Conservation (phyloP, 1,140 invertebrate genomes). For the Caerostris darwini region DNA sequence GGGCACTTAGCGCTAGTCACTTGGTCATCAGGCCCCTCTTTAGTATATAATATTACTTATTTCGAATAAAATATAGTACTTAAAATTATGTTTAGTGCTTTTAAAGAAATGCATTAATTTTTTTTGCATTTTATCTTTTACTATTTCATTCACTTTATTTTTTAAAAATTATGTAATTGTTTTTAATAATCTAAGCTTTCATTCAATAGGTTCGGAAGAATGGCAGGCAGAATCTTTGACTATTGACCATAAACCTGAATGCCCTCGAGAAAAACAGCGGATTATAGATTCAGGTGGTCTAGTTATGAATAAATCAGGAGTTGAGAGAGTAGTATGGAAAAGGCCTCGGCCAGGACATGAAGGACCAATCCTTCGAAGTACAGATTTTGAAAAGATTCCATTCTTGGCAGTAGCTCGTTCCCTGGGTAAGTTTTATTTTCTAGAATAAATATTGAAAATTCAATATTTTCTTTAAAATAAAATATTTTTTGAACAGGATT, state of each 20-base stretch:
- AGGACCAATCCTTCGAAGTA: conserved; percentile 91
- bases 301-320: conserved; percentile 91
- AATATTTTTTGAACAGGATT: no score
- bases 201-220: conserved; percentile 84
- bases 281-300: conserved; percentile 93
- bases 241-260: conserved; percentile 97
- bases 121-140: no score
- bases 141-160: no score
- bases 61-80: no score
- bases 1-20: no score
- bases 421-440: conserved; percentile 85
- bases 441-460: background rate
- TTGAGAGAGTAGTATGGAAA: conserved; percentile 98
- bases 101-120: no score
- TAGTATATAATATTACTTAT: no score
- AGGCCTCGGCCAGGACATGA: conserved; percentile 88
- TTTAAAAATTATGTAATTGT: no score
- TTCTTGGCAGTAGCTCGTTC: conserved; percentile 97
- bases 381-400: conserved; percentile 95
- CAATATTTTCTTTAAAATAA: no score
- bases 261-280: conserved; percentile 89
- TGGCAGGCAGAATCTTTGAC: conserved; percentile 92
- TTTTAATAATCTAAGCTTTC: no score
- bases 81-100: no score
- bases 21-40: no score